Conservation (phyloP, 2,797 vertebrate genomes). For the Dendrocincla tyrannina region DNA sequence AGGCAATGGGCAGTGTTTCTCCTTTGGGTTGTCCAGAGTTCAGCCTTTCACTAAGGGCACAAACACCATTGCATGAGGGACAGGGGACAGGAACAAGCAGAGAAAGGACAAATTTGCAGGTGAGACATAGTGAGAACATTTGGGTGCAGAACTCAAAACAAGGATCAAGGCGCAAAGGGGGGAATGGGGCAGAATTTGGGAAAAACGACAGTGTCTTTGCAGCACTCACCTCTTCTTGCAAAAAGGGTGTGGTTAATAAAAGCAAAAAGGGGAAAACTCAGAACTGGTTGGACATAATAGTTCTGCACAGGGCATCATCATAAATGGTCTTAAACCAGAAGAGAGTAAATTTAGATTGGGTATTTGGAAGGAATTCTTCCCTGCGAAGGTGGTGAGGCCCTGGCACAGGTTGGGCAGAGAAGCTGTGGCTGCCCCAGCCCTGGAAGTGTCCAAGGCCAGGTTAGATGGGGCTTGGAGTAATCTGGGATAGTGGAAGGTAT, state of each 20-base stretch:
- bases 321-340: neutral
- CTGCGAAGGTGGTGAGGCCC: neutral
- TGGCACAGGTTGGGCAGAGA: neutral
- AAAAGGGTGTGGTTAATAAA: neutral
- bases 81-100: neutral
- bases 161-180: too few species aligned
- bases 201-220: neutral
- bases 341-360: neutral
- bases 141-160: neutral
- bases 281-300: neutral
- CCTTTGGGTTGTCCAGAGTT: neutral
- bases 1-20: neutral
- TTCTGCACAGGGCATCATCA: neutral
- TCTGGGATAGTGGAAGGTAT: neutral
- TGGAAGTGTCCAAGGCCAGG: neutral
- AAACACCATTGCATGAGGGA: accelerated
- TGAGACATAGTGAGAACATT: neutral
- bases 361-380: neutral
- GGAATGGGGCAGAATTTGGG: neutral
- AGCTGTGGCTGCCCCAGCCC: neutral
- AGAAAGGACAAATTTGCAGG: neutral
- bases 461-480: accelerated
- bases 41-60: neutral
- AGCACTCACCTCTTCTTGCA: neutral
- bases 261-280: neutral